phyloP scores from a whole-genome alignment of 2,113 vertebrate species.

The Ceyx melanurus region DNA sequence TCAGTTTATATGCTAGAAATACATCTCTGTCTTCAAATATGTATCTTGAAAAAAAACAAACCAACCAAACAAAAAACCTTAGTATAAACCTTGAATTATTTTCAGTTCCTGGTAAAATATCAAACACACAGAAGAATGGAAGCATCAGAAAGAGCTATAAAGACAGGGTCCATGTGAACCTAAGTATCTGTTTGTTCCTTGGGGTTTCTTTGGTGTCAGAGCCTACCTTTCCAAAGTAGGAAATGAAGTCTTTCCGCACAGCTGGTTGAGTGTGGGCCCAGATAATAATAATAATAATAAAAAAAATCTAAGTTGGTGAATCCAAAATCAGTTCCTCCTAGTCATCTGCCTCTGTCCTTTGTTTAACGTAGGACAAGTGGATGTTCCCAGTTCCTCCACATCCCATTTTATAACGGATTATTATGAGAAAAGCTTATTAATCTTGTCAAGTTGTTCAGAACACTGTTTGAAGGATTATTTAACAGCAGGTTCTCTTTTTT shows the following conservation, averaged over 20 bases:
- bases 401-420: neutral
- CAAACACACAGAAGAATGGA: neutral
- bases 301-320: rapidly evolving
- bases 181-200: neutral
- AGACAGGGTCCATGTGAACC: neutral
- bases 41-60: neutral
- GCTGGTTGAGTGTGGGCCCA: neutral
- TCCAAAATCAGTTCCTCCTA: neutral
- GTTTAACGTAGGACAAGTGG: neutral
- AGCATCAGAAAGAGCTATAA: neutral
- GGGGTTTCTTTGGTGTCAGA: neutral
- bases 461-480: neutral
- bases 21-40: neutral
- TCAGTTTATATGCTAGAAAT: neutral
- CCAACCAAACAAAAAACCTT: neutral
- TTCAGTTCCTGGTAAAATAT: neutral
- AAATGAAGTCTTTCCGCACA: neutral
- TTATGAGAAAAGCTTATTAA: conserved; percentile 41
- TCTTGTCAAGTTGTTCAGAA: conserved; percentile 24
- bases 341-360: neutral
- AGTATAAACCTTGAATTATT: neutral
- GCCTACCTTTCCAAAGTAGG: neutral
- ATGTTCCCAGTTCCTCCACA: neutral
- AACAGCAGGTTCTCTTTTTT: neutral
- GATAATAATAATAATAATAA: neutral